Percentiles rank a stretch among this genome's conserved stretches.
Conservation (phyloP, 2,888 invertebrate genomes). For the Aspidiotus rigidus region DNA sequence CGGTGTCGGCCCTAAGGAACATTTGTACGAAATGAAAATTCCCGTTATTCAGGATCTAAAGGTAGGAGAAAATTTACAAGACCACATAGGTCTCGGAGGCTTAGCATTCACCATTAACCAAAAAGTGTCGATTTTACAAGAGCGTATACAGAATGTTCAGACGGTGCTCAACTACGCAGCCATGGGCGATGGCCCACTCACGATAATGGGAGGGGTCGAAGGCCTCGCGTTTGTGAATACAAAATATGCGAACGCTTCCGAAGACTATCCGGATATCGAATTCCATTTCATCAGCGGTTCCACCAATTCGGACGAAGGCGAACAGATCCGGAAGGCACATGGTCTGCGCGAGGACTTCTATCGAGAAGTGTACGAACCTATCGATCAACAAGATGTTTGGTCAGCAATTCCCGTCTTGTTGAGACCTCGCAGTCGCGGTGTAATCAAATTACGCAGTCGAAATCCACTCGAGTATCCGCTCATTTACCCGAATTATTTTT, state of each 20-base stretch:
- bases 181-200: slow-evolving; percentile 71
- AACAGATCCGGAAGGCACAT: slow-evolving; percentile 68
- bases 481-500: slow-evolving; percentile 85
- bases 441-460: slow-evolving; percentile 66
- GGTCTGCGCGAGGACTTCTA: slow-evolving; percentile 67
- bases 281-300: slow-evolving; percentile 82
- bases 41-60: slow-evolving; percentile 69
- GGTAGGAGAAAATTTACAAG: slow-evolving; percentile 80
- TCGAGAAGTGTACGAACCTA: slow-evolving; percentile 61
- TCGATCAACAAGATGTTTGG: slow-evolving; percentile 69
- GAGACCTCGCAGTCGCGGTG: slow-evolving; percentile 74
- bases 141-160: slow-evolving; percentile 66
- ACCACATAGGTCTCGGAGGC: slow-evolving; percentile 79
- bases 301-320: slow-evolving; percentile 75
- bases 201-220: slow-evolving; percentile 58
- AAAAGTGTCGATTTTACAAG: slow-evolving; percentile 68
- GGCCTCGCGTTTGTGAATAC: slow-evolving; percentile 77
- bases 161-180: slow-evolving; percentile 74
- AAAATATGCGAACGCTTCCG: slow-evolving; percentile 65
- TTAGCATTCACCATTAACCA: slow-evolving; percentile 72
- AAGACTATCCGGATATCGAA: slow-evolving; percentile 82
- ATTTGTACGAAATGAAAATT: slow-evolving; percentile 63
- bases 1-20: slow-evolving; percentile 65
- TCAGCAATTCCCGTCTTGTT: slow-evolving; percentile 63
- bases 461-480: slow-evolving; percentile 82